Evolutionary conservation across 2,888 invertebrate genomes (phyloP).

Genomic region (Xanthostigma xanthostigma): DNA sequence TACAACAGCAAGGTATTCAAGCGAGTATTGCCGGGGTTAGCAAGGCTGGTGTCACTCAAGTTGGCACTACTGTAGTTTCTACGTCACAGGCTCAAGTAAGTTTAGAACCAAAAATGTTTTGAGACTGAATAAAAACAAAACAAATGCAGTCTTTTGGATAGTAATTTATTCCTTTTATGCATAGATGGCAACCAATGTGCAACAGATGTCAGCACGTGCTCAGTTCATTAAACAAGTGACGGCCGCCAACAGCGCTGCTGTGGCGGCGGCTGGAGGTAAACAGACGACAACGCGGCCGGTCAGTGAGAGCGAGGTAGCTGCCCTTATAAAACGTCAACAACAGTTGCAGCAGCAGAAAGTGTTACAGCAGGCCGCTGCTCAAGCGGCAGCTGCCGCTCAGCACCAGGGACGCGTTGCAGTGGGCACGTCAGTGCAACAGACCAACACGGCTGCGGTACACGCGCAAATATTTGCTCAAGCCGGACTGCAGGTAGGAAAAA

Average conservation of each 20-base stretch:
- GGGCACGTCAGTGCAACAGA: slow-evolving; percentile 24
- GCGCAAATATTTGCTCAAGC: slow-evolving; percentile 26
- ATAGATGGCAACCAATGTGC: too few species aligned
- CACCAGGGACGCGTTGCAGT: slow-evolving; percentile 16
- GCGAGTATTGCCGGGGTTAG: slow-evolving; percentile 12
- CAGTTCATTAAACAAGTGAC: slow-evolving; percentile 28
- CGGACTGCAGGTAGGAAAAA: slow-evolving; percentile 6
- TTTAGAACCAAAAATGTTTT: too few species aligned
- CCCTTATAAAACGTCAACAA: slow-evolving; percentile 32
- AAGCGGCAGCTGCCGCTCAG: slow-evolving; percentile 18
- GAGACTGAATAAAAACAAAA: too few species aligned
- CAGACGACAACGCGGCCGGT: slow-evolving; percentile 26
- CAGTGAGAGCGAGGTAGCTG: slow-evolving; percentile 37
- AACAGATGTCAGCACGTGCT: neutral
- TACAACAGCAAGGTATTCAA: slow-evolving; percentile 24
- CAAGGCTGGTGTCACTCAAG: slow-evolving; percentile 15
- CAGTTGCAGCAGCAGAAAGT: slow-evolving; percentile 22
- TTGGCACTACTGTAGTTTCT: slow-evolving; percentile 10
- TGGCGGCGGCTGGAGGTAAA: slow-evolving; percentile 19
- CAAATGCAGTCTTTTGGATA: too few species aligned
- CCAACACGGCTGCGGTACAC: slow-evolving; percentile 16
- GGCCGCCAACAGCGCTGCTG: slow-evolving; percentile 21
- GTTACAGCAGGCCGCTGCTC: slow-evolving; percentile 19
- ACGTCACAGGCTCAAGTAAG: neutral
- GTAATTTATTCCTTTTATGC: too few species aligned